Evolutionary conservation across 1,140 invertebrate species (phyloP).

Genomic region (Zaprionus camerounensis): DNA sequence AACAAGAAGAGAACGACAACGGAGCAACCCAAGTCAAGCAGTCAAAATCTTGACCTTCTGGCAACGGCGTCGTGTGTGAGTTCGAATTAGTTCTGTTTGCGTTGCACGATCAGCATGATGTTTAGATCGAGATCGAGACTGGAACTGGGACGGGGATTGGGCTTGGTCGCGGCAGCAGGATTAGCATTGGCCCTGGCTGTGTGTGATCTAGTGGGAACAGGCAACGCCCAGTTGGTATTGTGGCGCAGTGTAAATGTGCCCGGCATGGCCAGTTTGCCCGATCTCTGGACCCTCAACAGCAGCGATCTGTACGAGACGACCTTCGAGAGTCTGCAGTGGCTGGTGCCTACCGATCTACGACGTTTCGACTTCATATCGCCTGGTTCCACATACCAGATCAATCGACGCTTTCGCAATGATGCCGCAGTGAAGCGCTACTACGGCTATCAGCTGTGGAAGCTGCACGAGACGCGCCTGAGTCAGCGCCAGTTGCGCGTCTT

Average conservation of each 20-base stretch:
- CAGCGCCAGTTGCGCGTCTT: constrained; percentile 51
- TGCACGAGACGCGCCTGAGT: constrained; percentile 65
- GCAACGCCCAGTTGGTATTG: constrained; percentile 24
- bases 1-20: no score
- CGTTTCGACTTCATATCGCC: constrained; percentile 71
- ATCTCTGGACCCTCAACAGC: constrained; percentile 55
- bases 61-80: constrained; percentile 2
- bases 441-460: constrained; percentile 74
- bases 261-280: constrained; percentile 39
- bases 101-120: constrained; percentile 33
- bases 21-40: not conserved
- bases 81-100: constrained; percentile 40
- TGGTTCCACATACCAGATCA: constrained; percentile 74
- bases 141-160: not conserved
- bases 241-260: constrained; percentile 68
- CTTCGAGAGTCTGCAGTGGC: constrained; percentile 74
- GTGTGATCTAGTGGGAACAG: not conserved
- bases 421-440: constrained; percentile 67
- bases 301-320: constrained; percentile 73
- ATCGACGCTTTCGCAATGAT: constrained; percentile 69
- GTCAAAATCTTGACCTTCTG: constrained; percentile 44
- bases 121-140: not conserved
- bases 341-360: constrained; percentile 67
- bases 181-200: not conserved
- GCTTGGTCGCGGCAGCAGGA: not conserved